phyloP scores from a whole-genome alignment of 2,888 invertebrate species.

The Pseudanteris insignis region DNA sequence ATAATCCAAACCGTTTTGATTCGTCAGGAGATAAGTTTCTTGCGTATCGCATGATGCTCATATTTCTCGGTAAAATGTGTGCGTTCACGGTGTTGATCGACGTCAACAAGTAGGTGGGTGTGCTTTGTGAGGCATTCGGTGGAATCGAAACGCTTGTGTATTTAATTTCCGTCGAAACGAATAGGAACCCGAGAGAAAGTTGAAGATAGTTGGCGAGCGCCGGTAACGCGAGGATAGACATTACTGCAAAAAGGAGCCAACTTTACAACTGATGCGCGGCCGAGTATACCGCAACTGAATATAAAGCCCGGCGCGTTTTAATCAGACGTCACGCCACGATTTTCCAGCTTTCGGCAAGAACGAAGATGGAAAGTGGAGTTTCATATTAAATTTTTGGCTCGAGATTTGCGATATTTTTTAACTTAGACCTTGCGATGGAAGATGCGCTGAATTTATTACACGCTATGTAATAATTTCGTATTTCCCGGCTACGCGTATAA shows the following conservation, averaged over 20 bases:
- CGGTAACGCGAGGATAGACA: conserved; percentile 3
- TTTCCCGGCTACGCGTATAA: no score
- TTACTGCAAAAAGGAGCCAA: conserved; percentile 43
- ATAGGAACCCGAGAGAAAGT: conserved; percentile 52
- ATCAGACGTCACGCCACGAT: conserved; percentile 14
- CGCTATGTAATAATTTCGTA: no score
- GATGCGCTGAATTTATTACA: neutral
- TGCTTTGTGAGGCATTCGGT: conserved; percentile 47
- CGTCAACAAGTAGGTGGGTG: conserved; percentile 58
- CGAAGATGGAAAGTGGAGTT: conserved; percentile 6
- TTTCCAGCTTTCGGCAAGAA: neutral
- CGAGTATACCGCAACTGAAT: conserved; percentile 7
- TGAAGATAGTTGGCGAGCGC: conserved; percentile 39
- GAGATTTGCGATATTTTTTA: neutral
- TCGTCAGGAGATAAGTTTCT: conserved; percentile 7
- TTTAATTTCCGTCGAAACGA: conserved; percentile 62
- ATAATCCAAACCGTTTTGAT: neutral
- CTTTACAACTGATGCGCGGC: conserved; percentile 44
- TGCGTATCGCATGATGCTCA: conserved; percentile 12
- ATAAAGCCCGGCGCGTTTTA: conserved; percentile 12
- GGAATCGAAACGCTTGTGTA: conserved; percentile 51
- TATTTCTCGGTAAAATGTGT: no score
- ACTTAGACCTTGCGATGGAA: neutral
- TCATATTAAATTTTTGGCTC: conserved; percentile 9
- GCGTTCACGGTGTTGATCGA: no score